A percentile compares a stretch with the other conserved stretches of the same genome.
These are phyloP conservation scores for Plotosus lineatus DNA, from an alignment of 2,113 vertebrate species.

Conservation along the genomic window DNA sequence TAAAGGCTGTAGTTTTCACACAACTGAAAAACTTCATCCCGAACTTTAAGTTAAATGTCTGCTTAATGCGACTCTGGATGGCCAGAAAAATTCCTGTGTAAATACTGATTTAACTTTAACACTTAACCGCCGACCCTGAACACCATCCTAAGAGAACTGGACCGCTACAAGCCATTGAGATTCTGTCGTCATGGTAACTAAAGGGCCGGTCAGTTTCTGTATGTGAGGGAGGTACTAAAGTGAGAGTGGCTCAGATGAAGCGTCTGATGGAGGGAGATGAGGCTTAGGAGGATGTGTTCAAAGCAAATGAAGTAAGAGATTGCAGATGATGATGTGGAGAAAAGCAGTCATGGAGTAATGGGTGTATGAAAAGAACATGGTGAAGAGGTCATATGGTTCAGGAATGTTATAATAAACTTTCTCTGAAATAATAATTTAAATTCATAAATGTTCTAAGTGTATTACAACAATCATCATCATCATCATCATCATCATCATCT, in stretches of 20 bases:
- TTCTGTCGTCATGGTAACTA: conserved; percentile 51
- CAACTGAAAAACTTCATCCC: background rate
- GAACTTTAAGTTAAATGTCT: background rate
- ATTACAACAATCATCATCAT: too few relatives aligned
- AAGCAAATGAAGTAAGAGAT: conserved; percentile 52
- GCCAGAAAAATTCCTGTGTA: background rate
- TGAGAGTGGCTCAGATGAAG: conserved; percentile 44
- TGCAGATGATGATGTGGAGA: conserved; percentile 12
- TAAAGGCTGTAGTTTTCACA: background rate
- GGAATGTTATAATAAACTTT: background rate
- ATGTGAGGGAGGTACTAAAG: conserved; percentile 35
- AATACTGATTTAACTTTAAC: conserved; percentile 14
- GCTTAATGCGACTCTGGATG: background rate
- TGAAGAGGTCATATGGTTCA: background rate
- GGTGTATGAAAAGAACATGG: conserved; percentile 1
- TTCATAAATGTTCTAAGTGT: background rate
- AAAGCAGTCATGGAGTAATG: conserved; percentile 25
- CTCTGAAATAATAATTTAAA: background rate
- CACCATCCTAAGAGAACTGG: background rate
- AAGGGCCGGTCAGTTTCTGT: conserved; percentile 24
- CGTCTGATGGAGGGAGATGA: conserved; percentile 43
- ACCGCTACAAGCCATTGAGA: background rate
- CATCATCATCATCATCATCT: too few relatives aligned
- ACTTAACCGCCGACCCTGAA: background rate
- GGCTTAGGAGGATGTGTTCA: conserved; percentile 55